Base-by-base conservation (phyloP, 2,888 invertebrate species). In the Parnassius glacialis region DNA sequence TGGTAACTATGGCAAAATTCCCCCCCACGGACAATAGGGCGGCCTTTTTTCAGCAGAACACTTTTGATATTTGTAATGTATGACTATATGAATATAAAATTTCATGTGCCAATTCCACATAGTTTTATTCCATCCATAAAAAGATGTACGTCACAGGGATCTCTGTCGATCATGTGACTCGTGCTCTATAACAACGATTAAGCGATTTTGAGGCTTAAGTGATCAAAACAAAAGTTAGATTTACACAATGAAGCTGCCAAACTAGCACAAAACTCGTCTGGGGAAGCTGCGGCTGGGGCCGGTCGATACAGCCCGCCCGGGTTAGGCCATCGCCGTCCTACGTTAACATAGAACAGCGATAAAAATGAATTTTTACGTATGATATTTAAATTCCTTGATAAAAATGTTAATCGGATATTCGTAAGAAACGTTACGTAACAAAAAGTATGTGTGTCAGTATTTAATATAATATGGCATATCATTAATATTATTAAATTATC, bases 231-330 rank as follows among this genome's bases (percentile, higher is more conserved):
- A 44, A 41, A 45, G 54, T 62, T 45, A 44, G 20, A 48, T 63
- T 59, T 56, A 45, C 44, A 41, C n/a, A 52, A 55, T 48, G 41
- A 51, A 2, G 45, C 45, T 51, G n/a, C 20, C 44, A 47, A 63
- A 63, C 56, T 59, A 52, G 63, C 59, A 59, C 63, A 59, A 41
- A 59, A 63, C 59, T 47, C 58, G 62, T 42, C 62, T 55, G 63
- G 59, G 63, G 54, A 59, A 51, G 64, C 62, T 62, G 65, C 67
- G 67, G 67, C 65, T 53, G 64, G 59, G 65, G 64, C 61, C 71
- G 73, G 70, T 73, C 73, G 72, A 73, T 73, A 71, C 68, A 70
- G 72, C 71, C 69, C 62, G 63, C 64, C 68, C 69, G 67, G 68
- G 71, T 66, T 63, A 64, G 65, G 64, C 66, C 62, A 65, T 58